Evolutionary conservation across 2,797 vertebrate genomes (phyloP).

Genomic region (Pseudochirops corinnae): DNA sequence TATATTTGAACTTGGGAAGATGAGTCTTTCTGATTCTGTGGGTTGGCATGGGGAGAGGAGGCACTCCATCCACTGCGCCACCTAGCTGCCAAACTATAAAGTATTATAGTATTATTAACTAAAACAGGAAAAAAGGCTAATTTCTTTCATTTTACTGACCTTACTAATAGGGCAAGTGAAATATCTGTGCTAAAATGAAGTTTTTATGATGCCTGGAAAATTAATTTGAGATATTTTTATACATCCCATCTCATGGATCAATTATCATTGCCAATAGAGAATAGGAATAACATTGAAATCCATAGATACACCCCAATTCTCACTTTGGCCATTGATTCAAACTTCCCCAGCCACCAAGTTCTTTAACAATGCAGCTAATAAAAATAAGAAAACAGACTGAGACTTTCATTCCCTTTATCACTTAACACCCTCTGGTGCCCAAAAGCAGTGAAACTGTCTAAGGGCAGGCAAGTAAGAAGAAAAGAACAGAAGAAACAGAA

Average conservation of each 20-base stretch:
- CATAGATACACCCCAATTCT: constrained; percentile 22
- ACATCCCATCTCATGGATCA: background rate
- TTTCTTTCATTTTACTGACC: background rate
- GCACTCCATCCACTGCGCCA: background rate
- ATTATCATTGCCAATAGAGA: constrained; percentile 36
- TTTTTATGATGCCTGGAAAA: constrained; percentile 14
- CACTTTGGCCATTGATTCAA: constrained; percentile 43
- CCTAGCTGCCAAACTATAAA: background rate
- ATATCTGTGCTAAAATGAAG: background rate
- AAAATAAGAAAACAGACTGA: constrained; percentile 49
- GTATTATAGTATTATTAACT: background rate
- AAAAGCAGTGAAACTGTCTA: constrained; percentile 45
- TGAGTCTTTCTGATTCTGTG: background rate
- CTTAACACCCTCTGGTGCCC: constrained; percentile 64
- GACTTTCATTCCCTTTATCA: constrained; percentile 53
- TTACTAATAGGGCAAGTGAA: background rate
- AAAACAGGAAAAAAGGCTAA: background rate
- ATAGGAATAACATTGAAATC: constrained; percentile 44
- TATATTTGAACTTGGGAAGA: background rate
- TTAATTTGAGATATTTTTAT: constrained; percentile 48
- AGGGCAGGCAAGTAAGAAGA: background rate
- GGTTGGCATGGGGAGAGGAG: background rate
- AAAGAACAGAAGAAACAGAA: background rate
- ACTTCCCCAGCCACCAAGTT: constrained; percentile 56
- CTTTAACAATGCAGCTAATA: constrained; percentile 26